Percentiles rank a stretch among this genome's conserved stretches.
Evolutionary conservation across 37 sponge, comb jelly and placozoan genomes (phyloP).

Genomic region (Petrosia ficiformis): DNA sequence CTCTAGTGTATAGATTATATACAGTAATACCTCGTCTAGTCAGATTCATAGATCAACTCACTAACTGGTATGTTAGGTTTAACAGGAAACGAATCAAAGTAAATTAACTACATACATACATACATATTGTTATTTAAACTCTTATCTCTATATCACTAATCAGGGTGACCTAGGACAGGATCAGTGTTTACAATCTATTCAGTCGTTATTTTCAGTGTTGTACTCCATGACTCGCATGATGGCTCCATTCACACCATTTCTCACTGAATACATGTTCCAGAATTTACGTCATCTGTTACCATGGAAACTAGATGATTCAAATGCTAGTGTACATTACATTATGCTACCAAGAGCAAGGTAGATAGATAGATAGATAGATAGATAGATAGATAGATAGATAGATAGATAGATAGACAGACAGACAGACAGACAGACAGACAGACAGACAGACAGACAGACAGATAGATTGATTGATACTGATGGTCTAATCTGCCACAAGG

Average conservation of each 20-base stretch:
- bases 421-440: conserved; percentile 18
- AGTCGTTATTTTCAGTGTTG: conserved; percentile 85
- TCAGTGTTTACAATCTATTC: conserved; percentile 71
- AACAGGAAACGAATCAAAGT: conserved; percentile 94
- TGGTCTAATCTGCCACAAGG: neutral
- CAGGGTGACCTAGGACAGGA: conserved; percentile 74
- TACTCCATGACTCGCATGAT: conserved; percentile 86
- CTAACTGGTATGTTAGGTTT: conserved; percentile 97
- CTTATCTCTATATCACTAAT: neutral
- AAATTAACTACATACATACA: neutral
- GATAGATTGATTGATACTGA: neutral
- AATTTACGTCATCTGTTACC: conserved; percentile 59
- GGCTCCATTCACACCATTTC: conserved; percentile 98
- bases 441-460: conserved; percentile 40
- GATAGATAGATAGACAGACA: conserved; percentile 39
- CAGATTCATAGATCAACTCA: conserved; percentile 88
- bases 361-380: neutral
- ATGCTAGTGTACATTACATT: conserved; percentile 81
- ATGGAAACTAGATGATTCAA: conserved; percentile 35
- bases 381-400: neutral
- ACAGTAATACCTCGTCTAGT: conserved; percentile 94
- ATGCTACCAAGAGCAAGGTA: conserved; percentile 83
- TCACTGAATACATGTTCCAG: conserved; percentile 95
- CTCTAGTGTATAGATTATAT: conserved; percentile 85
- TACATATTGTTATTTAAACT: neutral